A percentile compares a stretch with the other conserved stretches of the same genome.
Evolutionary conservation across 2,888 invertebrate species (phyloP).

Genomic region (Noctua pronuba): DNA sequence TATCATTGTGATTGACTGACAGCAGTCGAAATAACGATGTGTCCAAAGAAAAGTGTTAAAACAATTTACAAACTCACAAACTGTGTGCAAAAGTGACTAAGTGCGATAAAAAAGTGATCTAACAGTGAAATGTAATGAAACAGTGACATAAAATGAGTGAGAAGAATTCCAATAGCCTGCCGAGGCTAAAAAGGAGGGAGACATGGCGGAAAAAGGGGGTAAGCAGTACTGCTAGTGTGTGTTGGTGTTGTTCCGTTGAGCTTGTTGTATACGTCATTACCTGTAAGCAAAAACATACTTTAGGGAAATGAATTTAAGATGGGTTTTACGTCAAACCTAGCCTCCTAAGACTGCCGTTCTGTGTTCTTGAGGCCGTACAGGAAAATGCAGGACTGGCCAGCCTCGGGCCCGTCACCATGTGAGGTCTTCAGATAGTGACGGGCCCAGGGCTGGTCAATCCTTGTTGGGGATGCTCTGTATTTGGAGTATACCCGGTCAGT

Average conservation of each 20-base stretch:
- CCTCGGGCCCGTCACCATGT: not conserved
- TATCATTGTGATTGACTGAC: constrained; percentile 9
- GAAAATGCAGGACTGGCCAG: not conserved
- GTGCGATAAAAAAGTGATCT: constrained; percentile 45
- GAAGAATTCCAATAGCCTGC: constrained; percentile 81
- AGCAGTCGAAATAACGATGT: constrained; percentile 5
- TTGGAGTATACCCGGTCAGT: not conserved
- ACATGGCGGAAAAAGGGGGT: constrained; percentile 86
- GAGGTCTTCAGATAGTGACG: not conserved
- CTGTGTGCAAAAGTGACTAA: constrained; percentile 46
- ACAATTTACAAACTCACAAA: constrained; percentile 6
- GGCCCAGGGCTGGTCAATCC: not conserved
- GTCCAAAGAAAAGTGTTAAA: constrained; percentile 1
- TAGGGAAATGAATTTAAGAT: not conserved
- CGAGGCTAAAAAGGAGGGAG: constrained; percentile 81
- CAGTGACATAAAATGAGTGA: constrained; percentile 67
- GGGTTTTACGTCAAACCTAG: not conserved
- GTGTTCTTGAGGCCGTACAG: not conserved
- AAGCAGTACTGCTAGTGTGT: constrained; percentile 69
- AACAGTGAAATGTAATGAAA: constrained; percentile 53
- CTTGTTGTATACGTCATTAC: constrained; percentile 31
- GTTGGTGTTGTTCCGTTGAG: constrained; percentile 47
- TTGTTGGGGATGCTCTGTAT: not conserved
- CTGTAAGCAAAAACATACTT: not conserved
- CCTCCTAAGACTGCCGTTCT: not conserved